phyloP scores from a whole-genome alignment of 2,797 vertebrate genomes.

The Bryconaethiops microstoma region DNA sequence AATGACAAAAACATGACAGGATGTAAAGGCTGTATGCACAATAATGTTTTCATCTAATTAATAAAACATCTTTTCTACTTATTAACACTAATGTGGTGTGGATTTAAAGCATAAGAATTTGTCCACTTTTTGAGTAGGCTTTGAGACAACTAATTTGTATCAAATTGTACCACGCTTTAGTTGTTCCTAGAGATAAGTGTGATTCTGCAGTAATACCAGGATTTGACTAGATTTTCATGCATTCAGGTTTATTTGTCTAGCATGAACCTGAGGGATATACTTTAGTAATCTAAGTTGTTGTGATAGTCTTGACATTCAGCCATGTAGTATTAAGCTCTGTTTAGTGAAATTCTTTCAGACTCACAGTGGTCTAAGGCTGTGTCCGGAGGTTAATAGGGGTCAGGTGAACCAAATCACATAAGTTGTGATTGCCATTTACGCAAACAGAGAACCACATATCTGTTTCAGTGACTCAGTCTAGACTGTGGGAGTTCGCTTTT shows the following conservation, averaged over 20 bases:
- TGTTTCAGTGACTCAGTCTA: constrained; percentile 59
- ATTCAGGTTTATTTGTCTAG: background rate
- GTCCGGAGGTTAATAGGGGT: constrained; percentile 63
- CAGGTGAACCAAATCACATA: constrained; percentile 54
- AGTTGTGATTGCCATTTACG: constrained; percentile 46
- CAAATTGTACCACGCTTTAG: background rate
- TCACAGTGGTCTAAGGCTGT: constrained; percentile 39
- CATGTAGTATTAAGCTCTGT: constrained; percentile 43
- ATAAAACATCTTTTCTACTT: background rate
- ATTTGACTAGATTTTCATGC: background rate
- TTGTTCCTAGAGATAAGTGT: background rate
- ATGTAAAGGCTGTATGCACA: background rate
- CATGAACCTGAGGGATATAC: background rate
- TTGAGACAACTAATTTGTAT: background rate
- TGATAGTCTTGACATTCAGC: constrained; percentile 34
- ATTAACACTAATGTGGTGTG: background rate
- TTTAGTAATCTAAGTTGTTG: constrained; percentile 32
- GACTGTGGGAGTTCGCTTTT: constrained; percentile 58
- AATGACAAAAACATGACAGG: background rate
- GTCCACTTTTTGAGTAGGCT: background rate
- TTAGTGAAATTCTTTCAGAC: constrained; percentile 33
- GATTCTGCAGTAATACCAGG: background rate
- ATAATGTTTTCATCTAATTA: too few species aligned
- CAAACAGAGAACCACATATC: constrained; percentile 54
- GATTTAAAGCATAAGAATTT: background rate